Evolutionary conservation across 2,113 vertebrate species (phyloP).

Genomic region (Cinclus cinclus): DNA sequence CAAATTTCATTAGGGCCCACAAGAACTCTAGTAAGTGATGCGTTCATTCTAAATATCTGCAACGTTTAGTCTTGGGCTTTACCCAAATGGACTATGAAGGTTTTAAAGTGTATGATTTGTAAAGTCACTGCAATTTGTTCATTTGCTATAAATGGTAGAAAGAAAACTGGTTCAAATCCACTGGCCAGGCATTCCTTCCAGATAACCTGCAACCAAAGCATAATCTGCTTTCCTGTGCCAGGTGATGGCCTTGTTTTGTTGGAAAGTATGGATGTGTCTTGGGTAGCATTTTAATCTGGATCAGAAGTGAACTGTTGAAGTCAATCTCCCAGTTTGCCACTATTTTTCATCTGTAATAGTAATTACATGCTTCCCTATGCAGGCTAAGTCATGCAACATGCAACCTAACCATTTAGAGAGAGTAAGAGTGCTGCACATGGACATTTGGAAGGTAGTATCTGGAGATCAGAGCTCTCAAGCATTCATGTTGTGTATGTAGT

Average conservation of each 20-base stretch:
- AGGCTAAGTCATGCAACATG: background rate
- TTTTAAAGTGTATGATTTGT: background rate
- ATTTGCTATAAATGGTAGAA: background rate
- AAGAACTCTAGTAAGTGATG: background rate
- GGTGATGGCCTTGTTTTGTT: background rate
- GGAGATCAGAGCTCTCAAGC: background rate
- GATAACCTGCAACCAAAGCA: background rate
- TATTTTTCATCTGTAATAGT: background rate
- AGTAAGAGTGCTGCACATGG: background rate
- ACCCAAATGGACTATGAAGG: background rate
- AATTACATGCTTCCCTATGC: background rate
- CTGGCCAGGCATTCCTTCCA: background rate
- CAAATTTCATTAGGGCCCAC: background rate
- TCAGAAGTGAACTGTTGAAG: background rate
- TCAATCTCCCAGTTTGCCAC: background rate
- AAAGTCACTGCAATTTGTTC: background rate
- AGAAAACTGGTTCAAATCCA: background rate
- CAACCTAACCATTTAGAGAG: background rate
- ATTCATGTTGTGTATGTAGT: background rate
- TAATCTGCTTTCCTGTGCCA: background rate
- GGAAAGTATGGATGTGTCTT: background rate
- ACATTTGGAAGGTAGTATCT: background rate
- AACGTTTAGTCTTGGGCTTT: background rate
- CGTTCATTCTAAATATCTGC: background rate
- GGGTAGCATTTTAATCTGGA: background rate